phyloP scores from a whole-genome alignment of 2,113 vertebrate species.

The Alouatta palliata region DNA sequence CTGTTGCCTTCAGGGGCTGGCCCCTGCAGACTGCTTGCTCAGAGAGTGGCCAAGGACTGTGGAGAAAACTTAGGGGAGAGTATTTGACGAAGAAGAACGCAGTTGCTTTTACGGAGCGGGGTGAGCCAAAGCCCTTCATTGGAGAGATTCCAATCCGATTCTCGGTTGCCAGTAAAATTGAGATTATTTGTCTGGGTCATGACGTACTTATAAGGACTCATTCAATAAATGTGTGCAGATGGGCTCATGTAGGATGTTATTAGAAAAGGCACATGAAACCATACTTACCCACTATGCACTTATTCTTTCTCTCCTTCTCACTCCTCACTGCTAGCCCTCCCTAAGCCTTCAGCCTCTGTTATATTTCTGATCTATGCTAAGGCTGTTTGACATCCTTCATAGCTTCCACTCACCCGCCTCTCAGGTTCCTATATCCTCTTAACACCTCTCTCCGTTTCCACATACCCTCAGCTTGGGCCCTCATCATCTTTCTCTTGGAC shows the following conservation, averaged over 20 bases:
- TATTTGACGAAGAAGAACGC: not conserved
- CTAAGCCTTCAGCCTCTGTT: not conserved
- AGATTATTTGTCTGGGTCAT: not conserved
- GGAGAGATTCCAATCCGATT: not conserved
- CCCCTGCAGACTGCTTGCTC: not conserved
- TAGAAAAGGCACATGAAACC: not conserved
- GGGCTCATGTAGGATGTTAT: not conserved
- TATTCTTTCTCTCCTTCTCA: not conserved
- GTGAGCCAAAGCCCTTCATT: not conserved
- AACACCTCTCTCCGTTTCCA: not conserved
- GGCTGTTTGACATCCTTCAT: not conserved
- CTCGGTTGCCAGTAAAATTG: not conserved
- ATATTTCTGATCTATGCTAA: not conserved
- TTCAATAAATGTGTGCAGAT: not conserved
- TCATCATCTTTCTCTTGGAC: not conserved
- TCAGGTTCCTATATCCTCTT: not conserved
- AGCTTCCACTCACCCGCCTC: not conserved
- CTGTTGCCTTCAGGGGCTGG: not conserved
- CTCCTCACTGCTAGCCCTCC: not conserved
- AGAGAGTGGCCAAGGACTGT: not conserved
- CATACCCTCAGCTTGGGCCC: not conserved
- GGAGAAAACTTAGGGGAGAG: not conserved
- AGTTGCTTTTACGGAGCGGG: not conserved
- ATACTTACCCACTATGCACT: not conserved
- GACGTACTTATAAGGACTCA: not conserved